Conservation (phyloP, 2,113 vertebrate genomes). For the Zosterops borbonicus region DNA sequence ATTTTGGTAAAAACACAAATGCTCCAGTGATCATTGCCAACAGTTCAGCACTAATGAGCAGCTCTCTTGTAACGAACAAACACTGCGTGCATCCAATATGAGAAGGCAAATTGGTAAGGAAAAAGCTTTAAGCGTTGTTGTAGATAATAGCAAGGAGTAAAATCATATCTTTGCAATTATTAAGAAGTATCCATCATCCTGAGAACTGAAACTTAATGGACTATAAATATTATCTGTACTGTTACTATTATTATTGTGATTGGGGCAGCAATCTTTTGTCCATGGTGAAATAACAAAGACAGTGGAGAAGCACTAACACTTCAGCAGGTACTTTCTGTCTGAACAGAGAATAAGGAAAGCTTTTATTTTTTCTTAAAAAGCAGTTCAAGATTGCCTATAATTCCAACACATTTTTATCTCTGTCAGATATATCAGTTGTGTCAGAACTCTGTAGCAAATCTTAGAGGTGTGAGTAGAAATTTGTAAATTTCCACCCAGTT, state of each 20-base stretch:
- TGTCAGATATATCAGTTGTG: background rate
- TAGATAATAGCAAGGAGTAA: background rate
- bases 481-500: background rate
- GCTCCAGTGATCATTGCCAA: conserved; percentile 21
- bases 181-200: background rate
- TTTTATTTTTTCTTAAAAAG: conserved; percentile 1
- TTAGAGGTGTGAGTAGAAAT: background rate
- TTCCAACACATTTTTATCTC: background rate
- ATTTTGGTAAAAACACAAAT: conserved; percentile 47
- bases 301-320: background rate
- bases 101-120: background rate
- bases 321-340: background rate
- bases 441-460: background rate
- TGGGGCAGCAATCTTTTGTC: background rate
- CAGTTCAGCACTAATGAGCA: conserved; percentile 26
- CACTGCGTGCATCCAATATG: background rate
- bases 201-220: background rate
- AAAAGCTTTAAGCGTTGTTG: background rate
- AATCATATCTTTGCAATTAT: background rate
- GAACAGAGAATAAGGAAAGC: background rate
- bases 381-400: background rate
- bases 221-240: background rate
- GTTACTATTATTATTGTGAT: background rate
- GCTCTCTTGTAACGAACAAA: conserved; percentile 4
- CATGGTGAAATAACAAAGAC: background rate